Base-by-base conservation (phyloP, 2,113 vertebrate genomes). In the Pionites leucogaster region DNA sequence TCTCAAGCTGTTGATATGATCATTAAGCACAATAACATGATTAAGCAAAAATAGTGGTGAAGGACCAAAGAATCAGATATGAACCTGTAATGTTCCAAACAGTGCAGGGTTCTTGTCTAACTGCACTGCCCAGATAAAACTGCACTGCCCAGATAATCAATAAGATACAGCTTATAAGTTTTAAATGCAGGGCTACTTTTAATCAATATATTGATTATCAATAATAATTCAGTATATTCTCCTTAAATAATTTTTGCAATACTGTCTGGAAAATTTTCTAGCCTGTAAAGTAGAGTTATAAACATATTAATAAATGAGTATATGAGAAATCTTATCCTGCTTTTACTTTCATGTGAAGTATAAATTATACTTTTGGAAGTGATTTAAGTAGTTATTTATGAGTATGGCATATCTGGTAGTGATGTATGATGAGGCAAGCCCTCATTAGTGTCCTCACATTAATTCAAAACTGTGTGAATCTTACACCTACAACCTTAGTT, bases 341-440 rank as follows among this genome's bases (percentile, higher is more conserved):
- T 77, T 83, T 93, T 70, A 47, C 7, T 18, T 60, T 55, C 57
- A 19, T 65, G 22, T 37, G 35, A 69, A 79, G 31, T 29, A 84
- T 29, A 60, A 82, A 78, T 41, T 47, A 14, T 3, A 23, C 29
- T 28, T 83, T 86, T 41, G 44, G 41, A 8, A 33, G 17, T 33
- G 11, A 14, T 29, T 81, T 74, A 52, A 13, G 19, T 75, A 68
- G 29, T 50, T 52, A 47, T n/a, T 50, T 41, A 50, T n/a, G 44
- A 72, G 24, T 17, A 17, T 20, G 28, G 37, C 16, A 2, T 44
- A 71, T 39, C 64, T 64, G 35, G 29, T 46, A 57, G 31, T 37
- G 72, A 46, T 10, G 18, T 31, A 59, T 0, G 0, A 33, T 2
- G 1, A 64, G 35, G 14, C 33, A 67, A 55, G 31, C 35, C 86